Percentiles rank a stretch among this genome's conserved stretches.
phyloP scores from a whole-genome alignment of 2,888 invertebrate genomes.

The Zygothrica quintamaculata region DNA sequence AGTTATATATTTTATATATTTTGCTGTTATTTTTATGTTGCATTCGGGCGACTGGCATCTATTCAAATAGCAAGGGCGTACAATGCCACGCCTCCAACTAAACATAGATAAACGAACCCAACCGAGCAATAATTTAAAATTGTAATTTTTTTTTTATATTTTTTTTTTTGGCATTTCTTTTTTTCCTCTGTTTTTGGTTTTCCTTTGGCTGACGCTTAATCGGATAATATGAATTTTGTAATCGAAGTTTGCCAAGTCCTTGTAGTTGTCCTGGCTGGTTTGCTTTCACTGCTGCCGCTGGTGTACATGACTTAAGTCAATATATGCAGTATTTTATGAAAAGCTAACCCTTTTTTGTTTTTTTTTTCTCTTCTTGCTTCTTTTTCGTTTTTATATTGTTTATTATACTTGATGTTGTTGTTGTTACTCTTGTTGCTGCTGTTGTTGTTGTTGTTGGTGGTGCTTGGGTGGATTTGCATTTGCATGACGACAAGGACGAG shows the following conservation, averaged over 20 bases:
- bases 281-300: constrained; percentile 15
- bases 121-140: constrained; percentile 72
- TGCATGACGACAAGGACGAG: constrained; percentile 63
- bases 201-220: constrained; percentile 57
- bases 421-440: constrained; percentile 33
- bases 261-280: constrained; percentile 41
- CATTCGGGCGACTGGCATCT: constrained; percentile 26
- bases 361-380: constrained; percentile 37
- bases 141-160: constrained; percentile 55
- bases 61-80: constrained; percentile 47
- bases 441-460: constrained; percentile 22
- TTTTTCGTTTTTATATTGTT: too few relatives aligned
- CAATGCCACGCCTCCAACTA: constrained; percentile 39
- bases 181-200: constrained; percentile 7
- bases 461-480: constrained; percentile 50
- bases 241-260: constrained; percentile 73
- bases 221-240: constrained; percentile 78
- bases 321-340: constrained; percentile 77
- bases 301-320: constrained; percentile 79
- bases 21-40: constrained; percentile 49
- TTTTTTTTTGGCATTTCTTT: constrained; percentile 4
- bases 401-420: constrained; percentile 2
- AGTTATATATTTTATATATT: too few relatives aligned
- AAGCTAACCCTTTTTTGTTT: constrained; percentile 66
- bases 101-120: constrained; percentile 19